Percentiles rank a stretch among this genome's conserved stretches.
Evolutionary conservation across 2,113 vertebrate species (phyloP).

Genomic region (Leucopsar rothschildi): DNA sequence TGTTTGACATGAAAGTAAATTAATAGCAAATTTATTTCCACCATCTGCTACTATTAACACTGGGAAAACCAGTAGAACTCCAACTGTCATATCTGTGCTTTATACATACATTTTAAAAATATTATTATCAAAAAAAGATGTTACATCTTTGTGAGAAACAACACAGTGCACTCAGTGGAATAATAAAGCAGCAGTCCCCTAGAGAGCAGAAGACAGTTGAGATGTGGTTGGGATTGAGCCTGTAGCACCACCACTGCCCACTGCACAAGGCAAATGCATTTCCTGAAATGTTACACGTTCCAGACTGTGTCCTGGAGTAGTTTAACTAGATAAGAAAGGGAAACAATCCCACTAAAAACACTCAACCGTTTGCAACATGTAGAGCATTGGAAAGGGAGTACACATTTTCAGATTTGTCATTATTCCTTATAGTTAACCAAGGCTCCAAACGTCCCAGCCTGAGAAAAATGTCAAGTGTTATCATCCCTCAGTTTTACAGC

Average conservation of each 20-base stretch:
- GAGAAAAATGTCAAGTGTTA: background rate
- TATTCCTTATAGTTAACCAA: background rate
- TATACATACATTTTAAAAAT: background rate
- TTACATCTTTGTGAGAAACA: background rate
- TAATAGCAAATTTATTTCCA: conserved; percentile 50
- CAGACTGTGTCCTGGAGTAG: background rate
- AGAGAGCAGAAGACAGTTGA: background rate
- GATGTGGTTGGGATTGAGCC: background rate
- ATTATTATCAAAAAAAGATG: background rate
- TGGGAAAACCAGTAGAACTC: background rate
- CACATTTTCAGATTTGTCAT: background rate
- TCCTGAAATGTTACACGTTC: fast-evolving
- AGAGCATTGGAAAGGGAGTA: background rate
- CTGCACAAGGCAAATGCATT: fast-evolving
- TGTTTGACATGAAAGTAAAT: conserved; percentile 62
- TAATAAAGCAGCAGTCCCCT: background rate
- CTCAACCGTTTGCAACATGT: background rate
- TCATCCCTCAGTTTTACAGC: background rate
- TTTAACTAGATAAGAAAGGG: background rate
- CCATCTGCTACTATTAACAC: conserved; percentile 32
- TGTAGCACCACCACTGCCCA: background rate
- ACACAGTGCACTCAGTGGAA: background rate
- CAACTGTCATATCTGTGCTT: background rate
- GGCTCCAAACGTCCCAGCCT: background rate
- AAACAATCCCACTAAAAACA: background rate